Percentiles rank a stretch among this genome's conserved stretches.
Conservation (phyloP, 2,888 invertebrate species). For the Antheraea yamamai region DNA sequence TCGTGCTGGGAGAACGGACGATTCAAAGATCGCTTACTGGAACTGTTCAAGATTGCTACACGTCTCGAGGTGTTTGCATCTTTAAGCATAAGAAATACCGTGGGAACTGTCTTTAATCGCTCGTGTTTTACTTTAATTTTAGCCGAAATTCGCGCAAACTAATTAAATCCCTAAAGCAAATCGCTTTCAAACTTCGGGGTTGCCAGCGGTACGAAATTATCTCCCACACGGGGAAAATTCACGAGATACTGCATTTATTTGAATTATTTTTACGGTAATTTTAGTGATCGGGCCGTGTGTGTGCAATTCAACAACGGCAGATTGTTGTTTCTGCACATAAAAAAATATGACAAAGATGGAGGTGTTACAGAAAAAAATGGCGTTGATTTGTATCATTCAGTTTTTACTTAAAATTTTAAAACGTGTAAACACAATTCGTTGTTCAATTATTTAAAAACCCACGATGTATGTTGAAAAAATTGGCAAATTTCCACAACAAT, state of each 20-base stretch:
- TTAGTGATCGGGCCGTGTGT: no score
- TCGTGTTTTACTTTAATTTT: neutral
- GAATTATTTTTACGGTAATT: no score
- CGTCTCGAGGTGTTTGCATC: neutral
- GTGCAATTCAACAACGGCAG: no score
- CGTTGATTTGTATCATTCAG: no score
- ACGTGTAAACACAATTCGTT: no score
- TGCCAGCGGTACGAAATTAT: neutral
- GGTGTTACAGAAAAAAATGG: no score
- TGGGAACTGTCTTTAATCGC: neutral
- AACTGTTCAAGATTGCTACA: neutral
- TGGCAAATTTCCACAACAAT: no score
- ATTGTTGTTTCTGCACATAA: no score
- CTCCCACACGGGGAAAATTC: neutral
- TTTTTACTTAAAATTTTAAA: no score
- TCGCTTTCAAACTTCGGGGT: neutral
- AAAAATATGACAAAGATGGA: no score
- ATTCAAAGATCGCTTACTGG: conserved; percentile 1
- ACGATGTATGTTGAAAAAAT: no score
- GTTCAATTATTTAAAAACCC: no score
- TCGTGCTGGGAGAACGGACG: neutral
- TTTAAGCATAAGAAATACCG: neutral
- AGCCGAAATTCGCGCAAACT: neutral
- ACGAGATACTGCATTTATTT: neutral
- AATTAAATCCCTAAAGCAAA: neutral